Evolutionary conservation across 35 echinoderm and acorn worm genomes (phyloP), one percentile per base, ranked within the genome.

Genomic region (Chiridota heheva): DNA sequence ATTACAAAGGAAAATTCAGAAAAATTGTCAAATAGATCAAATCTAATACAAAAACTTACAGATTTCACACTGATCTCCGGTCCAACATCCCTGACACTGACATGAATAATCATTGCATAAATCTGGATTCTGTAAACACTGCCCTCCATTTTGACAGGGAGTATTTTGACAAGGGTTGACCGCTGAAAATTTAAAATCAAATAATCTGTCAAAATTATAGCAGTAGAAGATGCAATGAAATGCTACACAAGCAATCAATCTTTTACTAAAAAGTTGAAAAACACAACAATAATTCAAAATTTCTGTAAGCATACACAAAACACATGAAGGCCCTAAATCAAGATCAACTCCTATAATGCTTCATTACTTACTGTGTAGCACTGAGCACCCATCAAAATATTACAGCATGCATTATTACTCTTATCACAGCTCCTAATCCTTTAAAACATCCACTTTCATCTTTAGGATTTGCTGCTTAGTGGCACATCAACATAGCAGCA

Each of bases 51-150:
- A 67, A 17, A 12, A 79, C 92, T 82, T 86, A 90, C 92, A 48
- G 16, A 81, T 43, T 36, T 85, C 75, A 73, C 92, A 96, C 24
- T 74, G 63, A 8, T 64, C 45, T 81, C 92, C 92, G 42, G 76
- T 36, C 34, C 41, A 96, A 42, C 92, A 96, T 0, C 92, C 92
- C 10, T 51, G 27, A 77, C 92, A 96, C 4, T 74, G 32, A 63
- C 92, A 96, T 5, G 69, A 82, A 72, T 86, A 96, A 10, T 67
- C 86, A 10, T 69, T 79, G 63, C 92, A 96, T 32, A 83, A 86
- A 3, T 60, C 70, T 8, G 82, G 58, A 22, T 63, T 72, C 5
- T 34, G 64, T 44, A 55, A 15, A 61, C 92, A 96, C 5, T 65
- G 27, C 1, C 66, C 92, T 28, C 83, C 78, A 71, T 96, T 96